These are phyloP conservation scores for Idris sp. DNA, from an alignment of 1,140 invertebrate species.

Conservation along the genomic window DNA sequence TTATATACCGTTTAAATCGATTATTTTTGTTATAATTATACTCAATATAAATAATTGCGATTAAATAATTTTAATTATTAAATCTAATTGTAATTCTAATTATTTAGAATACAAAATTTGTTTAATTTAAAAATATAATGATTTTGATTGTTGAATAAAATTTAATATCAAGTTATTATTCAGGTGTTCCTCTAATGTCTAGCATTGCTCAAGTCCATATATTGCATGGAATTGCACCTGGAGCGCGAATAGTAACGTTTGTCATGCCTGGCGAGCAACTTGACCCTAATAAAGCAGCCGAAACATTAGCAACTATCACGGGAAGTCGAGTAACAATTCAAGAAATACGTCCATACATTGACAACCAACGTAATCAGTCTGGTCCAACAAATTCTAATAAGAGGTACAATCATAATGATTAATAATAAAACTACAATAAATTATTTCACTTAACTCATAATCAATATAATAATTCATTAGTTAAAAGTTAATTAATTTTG, in stretches of 20 bases:
- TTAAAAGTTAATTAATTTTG: too few species aligned
- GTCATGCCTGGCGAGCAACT: slow-evolving; percentile 86
- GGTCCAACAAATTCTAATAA: slow-evolving; percentile 53
- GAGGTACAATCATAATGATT: slow-evolving; percentile 55
- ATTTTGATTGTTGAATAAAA: slow-evolving; percentile 1
- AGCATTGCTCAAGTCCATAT: slow-evolving; percentile 83
- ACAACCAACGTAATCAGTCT: slow-evolving; percentile 62
- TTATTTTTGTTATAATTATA: too few species aligned
- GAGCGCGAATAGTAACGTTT: slow-evolving; percentile 84
- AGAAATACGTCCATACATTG: slow-evolving; percentile 84
- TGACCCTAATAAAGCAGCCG: slow-evolving; percentile 84
- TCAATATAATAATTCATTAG: too few species aligned
- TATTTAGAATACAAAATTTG: too few species aligned
- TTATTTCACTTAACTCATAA: too few species aligned
- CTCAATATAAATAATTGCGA: too few species aligned
- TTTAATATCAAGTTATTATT: slow-evolving; percentile 24
- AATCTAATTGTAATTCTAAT: too few species aligned
- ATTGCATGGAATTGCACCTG: slow-evolving; percentile 84
- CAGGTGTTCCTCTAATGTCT: slow-evolving; percentile 84
- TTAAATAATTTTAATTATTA: too few species aligned
- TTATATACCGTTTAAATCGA: too few species aligned
- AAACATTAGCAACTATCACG: slow-evolving; percentile 85
- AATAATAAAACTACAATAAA: too few species aligned
- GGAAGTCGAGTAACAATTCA: slow-evolving; percentile 86
- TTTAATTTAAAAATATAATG: too few species aligned